A percentile compares a stretch with the other conserved stretches of the same genome.
These are phyloP conservation scores for Boloria selene DNA, from an alignment of 2,888 invertebrate genomes.

Conservation along the genomic window DNA sequence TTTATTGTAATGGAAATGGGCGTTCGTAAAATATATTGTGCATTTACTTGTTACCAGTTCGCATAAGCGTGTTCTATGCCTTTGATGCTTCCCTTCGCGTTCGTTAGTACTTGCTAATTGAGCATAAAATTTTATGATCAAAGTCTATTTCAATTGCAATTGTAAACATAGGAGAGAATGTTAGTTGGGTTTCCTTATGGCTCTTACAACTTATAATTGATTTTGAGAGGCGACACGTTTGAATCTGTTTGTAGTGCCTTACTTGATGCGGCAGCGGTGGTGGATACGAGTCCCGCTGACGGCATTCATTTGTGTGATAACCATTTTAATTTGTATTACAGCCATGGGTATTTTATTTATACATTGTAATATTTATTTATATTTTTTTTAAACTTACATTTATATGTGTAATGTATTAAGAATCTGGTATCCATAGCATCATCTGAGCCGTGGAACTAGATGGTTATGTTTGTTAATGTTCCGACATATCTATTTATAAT, in stretches of 20 bases:
- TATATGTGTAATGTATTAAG: too few species aligned
- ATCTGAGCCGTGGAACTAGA: too few species aligned
- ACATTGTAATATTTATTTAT: too few species aligned
- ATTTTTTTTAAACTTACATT: too few species aligned
- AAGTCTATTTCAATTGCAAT: conserved; percentile 4
- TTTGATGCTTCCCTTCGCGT: conserved; percentile 20
- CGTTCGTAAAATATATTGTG: conserved; percentile 7
- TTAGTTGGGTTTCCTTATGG: conserved; percentile 4
- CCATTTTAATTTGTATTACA: too few species aligned
- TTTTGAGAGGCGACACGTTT: not conserved
- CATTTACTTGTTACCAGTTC: conserved; percentile 2
- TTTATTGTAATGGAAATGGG: conserved; percentile 9
- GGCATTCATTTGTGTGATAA: too few species aligned
- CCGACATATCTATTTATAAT: not conserved
- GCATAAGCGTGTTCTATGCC: conserved; percentile 6
- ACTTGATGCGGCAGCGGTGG: too few species aligned
- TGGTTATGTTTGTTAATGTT: too few species aligned
- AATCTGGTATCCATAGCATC: too few species aligned
- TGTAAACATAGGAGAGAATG: conserved; percentile 8
- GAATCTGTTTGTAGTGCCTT: too few species aligned
- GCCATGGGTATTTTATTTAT: too few species aligned
- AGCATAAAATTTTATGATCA: conserved; percentile 19
- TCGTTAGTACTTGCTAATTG: conserved; percentile 40
- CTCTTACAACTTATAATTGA: not conserved
- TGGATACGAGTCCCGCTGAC: too few species aligned